Evolutionary conservation across 2,888 invertebrate genomes (phyloP), one percentile per base, ranked within the genome.

Genomic region (Rhamnusium bicolor): DNA sequence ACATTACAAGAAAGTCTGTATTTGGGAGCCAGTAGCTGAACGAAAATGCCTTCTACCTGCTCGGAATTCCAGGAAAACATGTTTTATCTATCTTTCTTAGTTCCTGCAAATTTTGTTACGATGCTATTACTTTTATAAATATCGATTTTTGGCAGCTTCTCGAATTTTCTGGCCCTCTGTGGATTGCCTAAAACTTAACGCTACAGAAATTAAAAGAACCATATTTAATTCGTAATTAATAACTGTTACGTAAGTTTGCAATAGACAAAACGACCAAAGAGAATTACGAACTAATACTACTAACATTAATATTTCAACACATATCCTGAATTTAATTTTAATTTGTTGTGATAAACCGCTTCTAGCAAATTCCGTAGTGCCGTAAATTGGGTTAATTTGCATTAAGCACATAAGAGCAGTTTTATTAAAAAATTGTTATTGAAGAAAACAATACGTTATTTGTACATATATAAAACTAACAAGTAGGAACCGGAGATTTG

Each of bases 401-500:
- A 19, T 51, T 51, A 18, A 51, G 18, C 51, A 51, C 18, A 51
- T 18, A 51, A 51, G 51, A 19, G 19, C 1, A 51, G 10, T 2
- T 51, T 10, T 19, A 18, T 51, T 51, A 51, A 51, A 51, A 51
- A 51, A 51, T 46, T 19, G 51, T 51, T 51, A 51, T 19, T 16
- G 51, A 47, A 61, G 40, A 61, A 46, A 61, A 61, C 46, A 46
- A 0, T 46, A 46, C 7, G 16, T 18, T 21, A 61, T 61, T 46
- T 47, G 61, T 46, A 18, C 21, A 46, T 46, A 18, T n/a, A 46
- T 10, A 47, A 10, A 19, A 24, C 46, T 18, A 53, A 47, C 70
- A 49, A 65, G 47, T 65, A 65, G 18, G 47, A 71, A 58, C 49
- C 63, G 70, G 70, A 51, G 58, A 49, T 65, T 54, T 49, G 12